These are phyloP conservation scores for Atta colombica DNA, from an alignment of 1,140 invertebrate genomes.

Conservation along the genomic window DNA sequence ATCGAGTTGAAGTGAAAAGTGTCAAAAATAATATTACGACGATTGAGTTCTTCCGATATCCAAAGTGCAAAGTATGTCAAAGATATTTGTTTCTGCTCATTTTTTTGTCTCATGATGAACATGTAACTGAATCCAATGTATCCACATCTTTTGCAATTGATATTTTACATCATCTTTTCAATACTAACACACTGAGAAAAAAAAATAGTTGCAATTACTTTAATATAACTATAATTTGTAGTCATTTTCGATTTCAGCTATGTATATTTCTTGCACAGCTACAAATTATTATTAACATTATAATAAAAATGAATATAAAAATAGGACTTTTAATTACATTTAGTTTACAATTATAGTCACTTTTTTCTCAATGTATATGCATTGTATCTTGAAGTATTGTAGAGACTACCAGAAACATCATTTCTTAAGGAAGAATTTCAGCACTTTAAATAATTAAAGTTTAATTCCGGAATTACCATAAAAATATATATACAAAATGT, in stretches of 20 bases:
- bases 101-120: not conserved
- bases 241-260: no score
- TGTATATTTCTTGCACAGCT: no score
- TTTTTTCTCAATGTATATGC: no score
- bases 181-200: no score
- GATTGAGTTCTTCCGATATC: not conserved
- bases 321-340: no score
- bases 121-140: not conserved
- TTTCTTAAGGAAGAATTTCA: not conserved
- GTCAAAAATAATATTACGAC: conserved; percentile 10
- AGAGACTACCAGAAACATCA: not conserved
- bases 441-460: not conserved
- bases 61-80: not conserved
- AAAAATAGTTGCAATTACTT: no score
- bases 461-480: not conserved
- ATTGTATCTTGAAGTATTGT: not conserved
- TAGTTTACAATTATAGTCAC: no score
- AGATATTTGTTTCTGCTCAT: not conserved
- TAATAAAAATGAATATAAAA: no score
- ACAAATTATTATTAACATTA: no score
- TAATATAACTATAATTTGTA: no score
- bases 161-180: not conserved
- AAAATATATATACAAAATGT: no score
- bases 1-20: conserved; percentile 31
- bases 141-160: not conserved